These are phyloP conservation scores for Elymnias hypermnestra DNA, from an alignment of 1,140 invertebrate species.

Conservation along the genomic window DNA sequence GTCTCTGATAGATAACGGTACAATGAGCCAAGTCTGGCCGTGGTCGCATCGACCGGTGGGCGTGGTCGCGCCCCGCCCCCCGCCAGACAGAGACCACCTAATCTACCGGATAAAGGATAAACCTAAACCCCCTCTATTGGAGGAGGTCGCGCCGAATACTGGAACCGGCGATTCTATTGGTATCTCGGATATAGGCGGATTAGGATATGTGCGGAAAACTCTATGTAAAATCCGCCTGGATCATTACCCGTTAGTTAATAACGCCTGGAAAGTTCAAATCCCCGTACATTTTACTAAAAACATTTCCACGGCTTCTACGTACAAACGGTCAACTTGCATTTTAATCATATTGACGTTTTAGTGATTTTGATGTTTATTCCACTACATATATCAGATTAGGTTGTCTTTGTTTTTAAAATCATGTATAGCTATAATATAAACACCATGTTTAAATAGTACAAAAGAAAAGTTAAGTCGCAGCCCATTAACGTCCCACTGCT, in stretches of 20 bases:
- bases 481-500: too few species aligned
- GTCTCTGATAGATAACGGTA: conserved; percentile 65
- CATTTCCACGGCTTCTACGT: too few species aligned
- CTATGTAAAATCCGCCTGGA: conserved; percentile 15
- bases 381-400: too few species aligned
- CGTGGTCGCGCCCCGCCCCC: conserved; percentile 61
- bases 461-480: too few species aligned
- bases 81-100: conserved; percentile 57
- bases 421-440: too few species aligned
- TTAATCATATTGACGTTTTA: too few species aligned
- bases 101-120: conserved; percentile 70
- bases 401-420: too few species aligned
- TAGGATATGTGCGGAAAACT: conserved; percentile 39
- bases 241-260: conserved; percentile 2
- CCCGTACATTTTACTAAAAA: too few species aligned
- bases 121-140: conserved; percentile 59
- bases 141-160: conserved; percentile 54
- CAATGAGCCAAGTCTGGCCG: conserved; percentile 44
- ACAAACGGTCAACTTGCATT: too few species aligned
- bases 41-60: conserved; percentile 66
- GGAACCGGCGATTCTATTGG: conserved; percentile 59
- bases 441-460: too few species aligned
- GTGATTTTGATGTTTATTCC: too few species aligned
- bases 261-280: too few species aligned
- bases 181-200: conserved; percentile 62